Conservation (phyloP, 2,888 invertebrate genomes). For the Drosophila heteroneura region DNA sequence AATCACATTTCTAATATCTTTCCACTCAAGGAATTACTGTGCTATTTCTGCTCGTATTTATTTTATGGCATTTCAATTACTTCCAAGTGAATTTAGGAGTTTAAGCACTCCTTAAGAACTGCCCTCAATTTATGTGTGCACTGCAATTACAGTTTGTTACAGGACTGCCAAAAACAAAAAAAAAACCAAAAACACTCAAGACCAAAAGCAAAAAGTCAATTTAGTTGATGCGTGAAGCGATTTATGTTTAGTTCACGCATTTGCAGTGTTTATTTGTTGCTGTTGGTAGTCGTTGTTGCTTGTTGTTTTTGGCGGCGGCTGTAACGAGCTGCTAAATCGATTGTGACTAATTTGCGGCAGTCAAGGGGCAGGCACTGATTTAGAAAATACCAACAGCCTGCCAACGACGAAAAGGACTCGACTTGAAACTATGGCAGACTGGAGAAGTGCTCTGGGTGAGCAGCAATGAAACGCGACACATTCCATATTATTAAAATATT, state of each 20-base stretch:
- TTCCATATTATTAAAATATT: slow-evolving; percentile 76
- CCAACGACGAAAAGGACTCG: slow-evolving; percentile 39
- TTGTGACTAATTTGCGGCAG: slow-evolving; percentile 80
- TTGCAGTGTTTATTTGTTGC: slow-evolving; percentile 43
- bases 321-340: slow-evolving; percentile 78
- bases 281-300: slow-evolving; percentile 19
- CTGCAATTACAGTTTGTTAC: slow-evolving; percentile 58
- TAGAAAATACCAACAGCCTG: slow-evolving; percentile 49
- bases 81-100: slow-evolving; percentile 11
- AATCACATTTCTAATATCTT: neutral
- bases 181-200: neutral
- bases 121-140: slow-evolving; percentile 26
- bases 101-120: slow-evolving; percentile 4
- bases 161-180: slow-evolving; percentile 1
- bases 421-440: neutral
- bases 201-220: slow-evolving; percentile 49
- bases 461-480: slow-evolving; percentile 45
- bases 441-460: neutral
- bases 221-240: slow-evolving; percentile 75
- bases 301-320: slow-evolving; percentile 62
- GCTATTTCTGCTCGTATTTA: neutral
- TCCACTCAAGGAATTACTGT: neutral
- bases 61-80: slow-evolving; percentile 14
- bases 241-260: slow-evolving; percentile 65
- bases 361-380: slow-evolving; percentile 62